Evolutionary conservation across 2,113 vertebrate genomes (phyloP).

Genomic region (Mesitornis unicolor): DNA sequence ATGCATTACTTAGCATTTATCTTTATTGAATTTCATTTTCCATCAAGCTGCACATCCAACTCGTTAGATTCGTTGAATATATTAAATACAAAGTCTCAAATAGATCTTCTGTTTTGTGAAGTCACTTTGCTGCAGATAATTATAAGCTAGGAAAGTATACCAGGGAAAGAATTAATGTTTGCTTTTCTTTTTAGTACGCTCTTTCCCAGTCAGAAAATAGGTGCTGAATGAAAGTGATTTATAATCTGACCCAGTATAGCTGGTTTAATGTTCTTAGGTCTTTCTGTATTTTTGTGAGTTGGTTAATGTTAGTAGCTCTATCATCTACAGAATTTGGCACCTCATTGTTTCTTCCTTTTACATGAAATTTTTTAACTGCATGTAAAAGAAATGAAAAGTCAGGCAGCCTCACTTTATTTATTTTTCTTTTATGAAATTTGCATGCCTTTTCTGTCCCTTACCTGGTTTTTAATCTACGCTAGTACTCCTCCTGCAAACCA

Average conservation of each 20-base stretch:
- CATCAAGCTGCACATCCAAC: background rate
- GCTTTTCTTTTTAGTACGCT: background rate
- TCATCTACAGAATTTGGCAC: background rate
- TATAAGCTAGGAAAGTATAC: background rate
- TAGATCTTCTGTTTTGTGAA: background rate
- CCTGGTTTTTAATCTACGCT: background rate
- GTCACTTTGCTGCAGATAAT: background rate
- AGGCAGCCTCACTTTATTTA: background rate
- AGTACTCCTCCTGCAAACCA: background rate
- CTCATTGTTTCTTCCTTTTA: background rate
- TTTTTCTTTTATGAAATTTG: background rate
- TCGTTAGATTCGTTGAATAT: background rate
- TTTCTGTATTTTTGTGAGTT: background rate
- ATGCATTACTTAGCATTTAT: constrained; percentile 2
- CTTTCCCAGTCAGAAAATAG: background rate
- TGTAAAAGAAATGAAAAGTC: background rate
- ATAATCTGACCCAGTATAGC: background rate
- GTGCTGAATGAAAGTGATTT: background rate
- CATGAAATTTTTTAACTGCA: background rate
- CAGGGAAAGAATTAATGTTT: background rate
- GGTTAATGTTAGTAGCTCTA: background rate
- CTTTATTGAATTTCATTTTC: constrained; percentile 22
- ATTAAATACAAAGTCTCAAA: background rate
- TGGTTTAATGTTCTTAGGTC: background rate
- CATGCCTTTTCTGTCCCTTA: background rate